Conservation (phyloP, 2,888 invertebrate genomes). For the Drosophila tripunctata region DNA sequence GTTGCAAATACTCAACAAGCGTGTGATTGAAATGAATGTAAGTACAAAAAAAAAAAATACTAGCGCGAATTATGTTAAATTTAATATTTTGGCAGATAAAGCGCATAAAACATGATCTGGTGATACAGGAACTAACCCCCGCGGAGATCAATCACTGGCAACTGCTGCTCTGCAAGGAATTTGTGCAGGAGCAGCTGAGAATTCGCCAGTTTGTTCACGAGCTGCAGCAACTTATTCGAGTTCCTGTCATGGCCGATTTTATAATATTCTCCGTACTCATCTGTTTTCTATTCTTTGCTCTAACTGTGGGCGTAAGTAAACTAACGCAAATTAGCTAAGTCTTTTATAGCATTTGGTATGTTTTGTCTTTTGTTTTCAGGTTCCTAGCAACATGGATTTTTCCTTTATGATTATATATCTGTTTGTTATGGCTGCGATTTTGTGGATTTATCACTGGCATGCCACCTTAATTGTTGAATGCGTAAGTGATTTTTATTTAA, state of each 20-base stretch:
- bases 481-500: constrained; percentile 47
- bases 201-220: constrained; percentile 62
- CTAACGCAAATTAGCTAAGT: background rate
- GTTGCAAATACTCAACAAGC: constrained; percentile 64
- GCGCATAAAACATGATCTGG: constrained; percentile 3
- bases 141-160: constrained; percentile 52
- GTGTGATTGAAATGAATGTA: constrained; percentile 71
- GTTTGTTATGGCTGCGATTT: constrained; percentile 66
- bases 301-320: constrained; percentile 66
- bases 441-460: constrained; percentile 81
- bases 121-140: background rate
- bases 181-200: constrained; percentile 62
- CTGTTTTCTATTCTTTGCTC: constrained; percentile 76
- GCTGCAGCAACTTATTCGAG: constrained; percentile 59
- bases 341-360: background rate
- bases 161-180: constrained; percentile 56
- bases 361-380: constrained; percentile 31
- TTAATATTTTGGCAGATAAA: constrained; percentile 35
- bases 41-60: constrained; percentile 30
- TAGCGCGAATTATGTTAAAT: background rate
- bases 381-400: constrained; percentile 72
- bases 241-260: constrained; percentile 79
- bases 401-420: constrained; percentile 71
- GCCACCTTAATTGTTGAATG: constrained; percentile 71
- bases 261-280: constrained; percentile 78